Evolutionary conservation across 2,888 invertebrate genomes (phyloP).

Genomic region (Tipula vernalis): DNA sequence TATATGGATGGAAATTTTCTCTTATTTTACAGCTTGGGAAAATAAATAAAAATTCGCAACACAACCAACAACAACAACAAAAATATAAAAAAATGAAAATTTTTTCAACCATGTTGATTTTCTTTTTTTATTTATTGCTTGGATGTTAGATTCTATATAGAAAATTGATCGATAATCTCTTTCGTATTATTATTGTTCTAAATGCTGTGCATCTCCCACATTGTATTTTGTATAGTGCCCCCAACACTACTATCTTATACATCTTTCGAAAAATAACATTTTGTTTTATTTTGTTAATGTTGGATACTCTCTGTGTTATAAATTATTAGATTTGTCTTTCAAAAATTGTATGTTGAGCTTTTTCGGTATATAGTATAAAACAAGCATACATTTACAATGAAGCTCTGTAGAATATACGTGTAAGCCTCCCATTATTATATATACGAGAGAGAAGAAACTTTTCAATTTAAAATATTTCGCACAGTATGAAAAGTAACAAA

Average conservation of each 20-base stretch:
- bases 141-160: neutral
- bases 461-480: neutral
- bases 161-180: neutral
- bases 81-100: neutral
- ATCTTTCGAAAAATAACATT: neutral
- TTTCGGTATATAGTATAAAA: neutral
- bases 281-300: neutral
- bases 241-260: neutral
- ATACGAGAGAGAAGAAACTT: neutral
- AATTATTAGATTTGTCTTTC: neutral
- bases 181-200: neutral
- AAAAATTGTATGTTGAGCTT: neutral
- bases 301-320: neutral
- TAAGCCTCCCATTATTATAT: neutral
- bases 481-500: neutral
- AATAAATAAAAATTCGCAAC: neutral
- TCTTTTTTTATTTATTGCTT: neutral
- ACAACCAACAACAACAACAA: neutral
- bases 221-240: neutral
- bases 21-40: neutral
- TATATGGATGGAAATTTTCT: neutral
- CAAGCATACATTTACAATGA: neutral
- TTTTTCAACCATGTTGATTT: constrained; percentile 4
- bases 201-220: neutral
- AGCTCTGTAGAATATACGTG: neutral